Evolutionary conservation across 35 echinoderm and acorn worm species (phyloP).

Genomic region (Anneissia japonica): DNA sequence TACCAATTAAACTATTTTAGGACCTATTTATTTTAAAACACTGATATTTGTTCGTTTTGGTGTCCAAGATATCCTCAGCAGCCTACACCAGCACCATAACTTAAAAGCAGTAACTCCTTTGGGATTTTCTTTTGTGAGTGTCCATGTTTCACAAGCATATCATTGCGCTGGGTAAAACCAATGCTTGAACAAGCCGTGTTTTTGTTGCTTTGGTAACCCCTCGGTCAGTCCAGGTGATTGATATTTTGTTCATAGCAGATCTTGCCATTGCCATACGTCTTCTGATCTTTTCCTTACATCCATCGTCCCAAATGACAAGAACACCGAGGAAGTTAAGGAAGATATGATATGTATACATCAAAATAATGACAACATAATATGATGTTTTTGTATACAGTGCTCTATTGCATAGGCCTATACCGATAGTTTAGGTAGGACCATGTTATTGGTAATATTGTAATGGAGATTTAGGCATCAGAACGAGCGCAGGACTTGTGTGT

Average conservation of each 20-base stretch:
- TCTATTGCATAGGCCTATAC: too few species aligned
- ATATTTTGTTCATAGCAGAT: slow-evolving; percentile 6
- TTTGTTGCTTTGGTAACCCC: slow-evolving; percentile 5
- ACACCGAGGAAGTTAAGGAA: slow-evolving; percentile 26
- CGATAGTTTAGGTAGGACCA: too few species aligned
- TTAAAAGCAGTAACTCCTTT: not conserved
- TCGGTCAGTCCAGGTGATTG: slow-evolving; percentile 12
- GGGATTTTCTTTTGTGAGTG: not conserved
- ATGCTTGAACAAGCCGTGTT: not conserved
- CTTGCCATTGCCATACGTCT: not conserved
- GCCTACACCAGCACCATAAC: too few species aligned
- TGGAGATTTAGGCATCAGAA: too few species aligned
- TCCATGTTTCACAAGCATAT: slow-evolving; percentile 12
- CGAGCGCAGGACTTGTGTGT: too few species aligned
- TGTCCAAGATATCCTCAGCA: too few species aligned
- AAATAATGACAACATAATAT: too few species aligned
- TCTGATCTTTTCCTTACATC: slow-evolving; percentile 11
- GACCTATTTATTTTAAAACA: too few species aligned
- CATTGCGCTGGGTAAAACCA: not conserved
- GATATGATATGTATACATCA: too few species aligned
- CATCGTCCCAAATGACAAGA: not conserved
- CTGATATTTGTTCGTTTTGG: too few species aligned
- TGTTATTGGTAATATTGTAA: too few species aligned
- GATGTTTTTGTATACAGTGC: too few species aligned
- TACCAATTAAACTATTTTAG: not conserved